Percentiles rank a stretch among this genome's conserved stretches.
Conservation (phyloP, 2,797 vertebrate genomes). For the Parotocinclus haroldoi region DNA sequence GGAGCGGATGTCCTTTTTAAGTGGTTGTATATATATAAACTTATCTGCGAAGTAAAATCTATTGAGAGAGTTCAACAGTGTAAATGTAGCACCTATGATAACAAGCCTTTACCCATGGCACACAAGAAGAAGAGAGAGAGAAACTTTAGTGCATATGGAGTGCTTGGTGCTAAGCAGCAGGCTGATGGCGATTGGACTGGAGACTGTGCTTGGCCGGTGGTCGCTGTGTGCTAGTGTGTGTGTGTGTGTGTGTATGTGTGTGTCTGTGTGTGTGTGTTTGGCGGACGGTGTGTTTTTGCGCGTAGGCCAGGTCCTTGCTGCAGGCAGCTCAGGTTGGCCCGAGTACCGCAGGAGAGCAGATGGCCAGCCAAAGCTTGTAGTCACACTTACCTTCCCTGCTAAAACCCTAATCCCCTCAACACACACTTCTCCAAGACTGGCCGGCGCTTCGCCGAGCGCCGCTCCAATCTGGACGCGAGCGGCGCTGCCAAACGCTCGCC, state of each 20-base stretch:
- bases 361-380: slow-evolving; percentile 99
- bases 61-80: too few species aligned
- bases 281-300: slow-evolving; percentile 88
- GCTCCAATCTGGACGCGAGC: slow-evolving; percentile 98
- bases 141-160: slow-evolving; percentile 99
- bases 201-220: slow-evolving; percentile 62
- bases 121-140: slow-evolving; percentile 44
- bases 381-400: slow-evolving; percentile 99
- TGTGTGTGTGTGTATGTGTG: slow-evolving; percentile 70
- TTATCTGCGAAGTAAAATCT: too few species aligned
- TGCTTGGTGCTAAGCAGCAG: slow-evolving; percentile 98
- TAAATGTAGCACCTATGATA: too few species aligned
- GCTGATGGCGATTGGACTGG: slow-evolving; percentile 92
- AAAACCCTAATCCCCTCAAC: slow-evolving; percentile 99
- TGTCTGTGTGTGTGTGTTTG: slow-evolving; percentile 88
- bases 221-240: slow-evolving; percentile 61
- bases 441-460: slow-evolving; percentile 99
- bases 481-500: slow-evolving; percentile 97
- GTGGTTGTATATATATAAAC: too few species aligned
- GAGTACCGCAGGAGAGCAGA: slow-evolving; percentile 99
- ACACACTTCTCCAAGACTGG: slow-evolving; percentile 99
- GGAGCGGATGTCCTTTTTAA: too few species aligned
- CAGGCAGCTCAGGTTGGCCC: slow-evolving; percentile 99
- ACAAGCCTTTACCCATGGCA: too few species aligned
- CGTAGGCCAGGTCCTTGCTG: slow-evolving; percentile 98